Base-by-base conservation (phyloP, 2,888 invertebrate genomes). In the Caenorhabditis sinica region DNA sequence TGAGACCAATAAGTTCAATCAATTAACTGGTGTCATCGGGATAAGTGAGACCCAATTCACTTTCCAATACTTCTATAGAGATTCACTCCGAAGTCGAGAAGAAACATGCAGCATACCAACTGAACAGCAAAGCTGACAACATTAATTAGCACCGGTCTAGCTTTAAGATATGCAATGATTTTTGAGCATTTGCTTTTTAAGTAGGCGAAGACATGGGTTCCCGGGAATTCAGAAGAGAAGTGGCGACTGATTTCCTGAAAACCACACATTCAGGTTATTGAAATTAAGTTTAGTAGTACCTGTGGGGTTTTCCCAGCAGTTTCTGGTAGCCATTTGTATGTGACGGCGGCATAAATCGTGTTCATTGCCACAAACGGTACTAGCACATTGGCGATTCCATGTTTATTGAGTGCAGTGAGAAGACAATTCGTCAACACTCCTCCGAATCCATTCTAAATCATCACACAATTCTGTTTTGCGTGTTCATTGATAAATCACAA, bases 401-500 rank as follows among this genome's bases (percentile, higher is more conserved):
- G 69, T 13, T 33, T 81, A 71, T 90, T 89, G 20, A 91, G 75
- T 20, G 88, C 82, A 15, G 90, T 89, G n/a, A 91, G 77, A 6
- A 90, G 56, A 40, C 74, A 86, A 43, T 86, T 89, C 17, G 90
- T 89, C 23, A 91, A 74, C 56, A 91, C 56, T 1, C 90, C 91
- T 40, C 91, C 91, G 69, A 91, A 90, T 20, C 87, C 69, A 76
- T 91, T 91, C 90, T 91, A 69, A 79, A 88, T 51, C n/a, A 17
- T 6, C 23, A 56, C 23, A 25, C n/a, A 40, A 49, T 45, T 45
- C 45, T 23, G 15, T 33, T 23, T 49, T 71, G 56, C 56, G 61
- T 33, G 68, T 56, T 65, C 33, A n/a, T 15, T 28, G 36, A 61
- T 28, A 71, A 23, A 79, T 71, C 71, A 25, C 17, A 51, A 40